Conservation (phyloP, 1,140 invertebrate genomes). For the Amyelois transitella region DNA sequence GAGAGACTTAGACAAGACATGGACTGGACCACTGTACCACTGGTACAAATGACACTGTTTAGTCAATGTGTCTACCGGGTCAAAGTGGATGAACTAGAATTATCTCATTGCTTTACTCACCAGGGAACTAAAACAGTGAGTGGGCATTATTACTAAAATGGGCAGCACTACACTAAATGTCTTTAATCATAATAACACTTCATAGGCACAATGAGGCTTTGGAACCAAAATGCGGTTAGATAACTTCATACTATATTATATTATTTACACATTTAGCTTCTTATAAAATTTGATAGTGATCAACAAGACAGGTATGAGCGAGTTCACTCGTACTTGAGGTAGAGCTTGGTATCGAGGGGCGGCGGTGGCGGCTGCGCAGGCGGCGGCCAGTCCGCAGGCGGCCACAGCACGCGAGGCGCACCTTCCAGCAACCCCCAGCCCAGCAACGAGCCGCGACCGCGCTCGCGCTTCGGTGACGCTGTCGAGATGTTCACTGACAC, state of each 20-base stretch:
- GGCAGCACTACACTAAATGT: too few species aligned
- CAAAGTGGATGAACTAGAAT: too few species aligned
- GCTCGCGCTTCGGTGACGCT: conserved; percentile 88
- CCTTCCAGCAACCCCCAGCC: conserved; percentile 51
- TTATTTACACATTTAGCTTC: conserved; percentile 63
- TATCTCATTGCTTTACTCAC: too few species aligned
- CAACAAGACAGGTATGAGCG: conserved; percentile 38
- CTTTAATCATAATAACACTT: too few species aligned
- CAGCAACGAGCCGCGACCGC: conserved; percentile 34
- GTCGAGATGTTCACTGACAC: conserved; percentile 96
- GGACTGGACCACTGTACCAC: too few species aligned
- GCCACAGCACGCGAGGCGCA: conserved; percentile 39
- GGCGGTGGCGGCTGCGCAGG: conserved; percentile 11
- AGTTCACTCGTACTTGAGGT: conserved; percentile 64
- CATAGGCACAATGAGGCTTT: neutral
- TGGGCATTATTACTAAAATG: too few species aligned
- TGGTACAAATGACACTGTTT: too few species aligned
- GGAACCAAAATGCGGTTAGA: conserved; percentile 19
- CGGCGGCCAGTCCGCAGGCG: conserved; percentile 22
- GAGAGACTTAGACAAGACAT: too few species aligned
- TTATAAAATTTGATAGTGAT: conserved; percentile 67
- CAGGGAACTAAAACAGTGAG: too few species aligned
- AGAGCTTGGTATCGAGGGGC: conserved; percentile 48
- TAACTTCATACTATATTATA: conserved; percentile 62
- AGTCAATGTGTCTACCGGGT: too few species aligned